Conservation (phyloP, 2,797 vertebrate genomes). For the Oreochromis grahami region DNA sequence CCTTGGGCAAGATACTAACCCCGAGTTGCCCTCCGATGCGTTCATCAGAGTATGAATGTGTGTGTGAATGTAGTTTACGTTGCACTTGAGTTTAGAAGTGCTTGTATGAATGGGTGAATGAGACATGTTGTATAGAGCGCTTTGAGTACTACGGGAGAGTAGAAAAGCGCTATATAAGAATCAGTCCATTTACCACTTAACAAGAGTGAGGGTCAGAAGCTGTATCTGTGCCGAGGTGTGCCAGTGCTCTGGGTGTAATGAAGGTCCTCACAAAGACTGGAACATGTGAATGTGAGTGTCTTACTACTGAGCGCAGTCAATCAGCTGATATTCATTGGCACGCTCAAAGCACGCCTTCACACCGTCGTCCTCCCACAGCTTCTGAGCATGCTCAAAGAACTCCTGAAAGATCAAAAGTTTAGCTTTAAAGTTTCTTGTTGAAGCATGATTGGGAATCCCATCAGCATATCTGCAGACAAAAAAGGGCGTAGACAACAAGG, state of each 20-base stretch:
- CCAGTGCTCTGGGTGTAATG: not conserved
- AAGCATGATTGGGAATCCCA: not conserved
- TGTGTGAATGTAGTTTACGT: too few species aligned
- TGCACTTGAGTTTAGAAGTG: too few species aligned
- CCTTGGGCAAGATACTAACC: too few species aligned
- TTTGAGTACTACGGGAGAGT: too few species aligned
- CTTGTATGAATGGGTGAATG: too few species aligned
- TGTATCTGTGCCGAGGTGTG: not conserved
- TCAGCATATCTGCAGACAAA: not conserved
- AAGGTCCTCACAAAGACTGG: not conserved
- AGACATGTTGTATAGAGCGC: too few species aligned
- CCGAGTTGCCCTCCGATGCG: too few species aligned
- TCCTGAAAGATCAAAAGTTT: conserved; percentile 68
- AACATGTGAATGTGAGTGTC: conserved; percentile 18
- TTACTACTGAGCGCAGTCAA: conserved; percentile 97
- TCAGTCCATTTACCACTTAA: not conserved
- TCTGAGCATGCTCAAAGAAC: conserved; percentile 94
- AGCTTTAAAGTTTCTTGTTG: not conserved
- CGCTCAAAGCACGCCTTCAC: conserved; percentile 93
- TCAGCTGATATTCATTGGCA: conserved; percentile 94
- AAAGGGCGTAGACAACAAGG: not conserved
- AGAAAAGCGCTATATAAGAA: too few species aligned
- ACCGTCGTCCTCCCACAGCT: conserved; percentile 93
- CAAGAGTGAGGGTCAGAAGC: not conserved
- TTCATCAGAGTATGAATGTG: too few species aligned